A percentile compares a stretch with the other conserved stretches of the same genome.
These are phyloP conservation scores for Drosophila kanapiae DNA, from an alignment of 1,140 invertebrate genomes.

Conservation along the genomic window DNA sequence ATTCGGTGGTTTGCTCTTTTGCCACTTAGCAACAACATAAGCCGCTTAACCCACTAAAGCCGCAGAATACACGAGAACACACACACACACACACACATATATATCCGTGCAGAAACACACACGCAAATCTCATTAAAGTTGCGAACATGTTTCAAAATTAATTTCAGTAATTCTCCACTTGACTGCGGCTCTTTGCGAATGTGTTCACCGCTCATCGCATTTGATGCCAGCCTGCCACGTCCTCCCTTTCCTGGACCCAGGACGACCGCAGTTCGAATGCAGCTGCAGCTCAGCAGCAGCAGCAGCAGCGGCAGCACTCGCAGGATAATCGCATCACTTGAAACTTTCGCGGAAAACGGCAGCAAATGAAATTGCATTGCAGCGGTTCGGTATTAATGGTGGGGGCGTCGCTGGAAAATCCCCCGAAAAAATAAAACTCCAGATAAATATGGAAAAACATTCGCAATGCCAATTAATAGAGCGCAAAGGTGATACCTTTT, in stretches of 20 bases:
- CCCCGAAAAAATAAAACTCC: not conserved
- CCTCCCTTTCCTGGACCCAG: not conserved
- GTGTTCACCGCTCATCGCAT: constrained; percentile 33
- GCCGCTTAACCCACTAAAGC: constrained; percentile 78
- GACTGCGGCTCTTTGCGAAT: constrained; percentile 52
- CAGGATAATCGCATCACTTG: constrained; percentile 63
- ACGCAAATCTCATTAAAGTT: constrained; percentile 79
- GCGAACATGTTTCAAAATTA: constrained; percentile 79
- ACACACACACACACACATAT: constrained; percentile 10
- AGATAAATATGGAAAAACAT: constrained; percentile 7
- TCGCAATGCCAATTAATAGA: constrained; percentile 4
- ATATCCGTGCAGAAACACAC: constrained; percentile 25
- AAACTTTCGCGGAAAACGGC: constrained; percentile 45
- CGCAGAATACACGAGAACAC: constrained; percentile 57
- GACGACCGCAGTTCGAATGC: constrained; percentile 41
- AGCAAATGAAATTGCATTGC: constrained; percentile 55
- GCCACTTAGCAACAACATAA: constrained; percentile 79
- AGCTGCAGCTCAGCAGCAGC: not conserved
- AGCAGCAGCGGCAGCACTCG: constrained; percentile 18
- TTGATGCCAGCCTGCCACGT: constrained; percentile 11
- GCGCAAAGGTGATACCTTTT: too few species aligned
- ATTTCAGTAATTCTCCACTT: constrained; percentile 78
- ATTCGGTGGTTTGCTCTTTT: constrained; percentile 79
- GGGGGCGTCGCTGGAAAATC: not conserved
- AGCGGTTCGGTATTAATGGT: not conserved